Base-by-base conservation (phyloP, 2,888 invertebrate species). In the Branchipolynoe longqiensis region DNA sequence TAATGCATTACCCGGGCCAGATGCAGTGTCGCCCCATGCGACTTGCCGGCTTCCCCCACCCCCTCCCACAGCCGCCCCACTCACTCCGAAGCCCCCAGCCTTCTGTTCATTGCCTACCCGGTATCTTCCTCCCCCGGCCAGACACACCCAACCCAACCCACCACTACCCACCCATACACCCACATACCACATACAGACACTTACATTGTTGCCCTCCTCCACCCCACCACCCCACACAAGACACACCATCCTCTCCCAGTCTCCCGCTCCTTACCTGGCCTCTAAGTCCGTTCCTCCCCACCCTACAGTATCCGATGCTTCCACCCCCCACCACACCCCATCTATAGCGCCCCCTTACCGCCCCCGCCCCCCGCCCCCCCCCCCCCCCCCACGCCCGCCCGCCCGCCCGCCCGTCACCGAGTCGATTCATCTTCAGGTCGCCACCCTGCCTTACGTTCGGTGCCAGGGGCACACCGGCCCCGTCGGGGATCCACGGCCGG, bases 1-100 rank as follows among this genome's bases (percentile, higher is more conserved):
- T 69, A 69, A 69, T 69, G 69, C 69, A 69, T 69, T 69, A 69
- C 69, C 69, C 36, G 18, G 36, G 38, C n/a, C n/a, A n/a, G n/a
- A n/a, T n/a, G n/a, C n/a, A n/a, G n/a, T n/a, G n/a, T n/a, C n/a
- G n/a, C n/a, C n/a, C n/a, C n/a, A 69, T 12, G 38, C 69, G 38
- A 38, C 69, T 36, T 69, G 69, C 38, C 69, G 38, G 69, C n/a
- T n/a, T n/a, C n/a, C 36, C 62, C 62, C 62, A 62, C 31, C 18
- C n/a, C 28, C 62, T 28, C 31, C 62, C 28, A 62, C 62, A 25
- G 12, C 25, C 25, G 28, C 3, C 62, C 56, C 56, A 56, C 56
- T 14, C 3, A n/a, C n/a, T 56, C 56, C 25, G 25, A 12, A 25
- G 56, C 56, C 56, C 25, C 56, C 18, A 3, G 56, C 56, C 56